A percentile compares a stretch with the other conserved stretches of the same genome.
Evolutionary conservation across 2,888 invertebrate species (phyloP).

Genomic region (Orthonychiurus folsomi): DNA sequence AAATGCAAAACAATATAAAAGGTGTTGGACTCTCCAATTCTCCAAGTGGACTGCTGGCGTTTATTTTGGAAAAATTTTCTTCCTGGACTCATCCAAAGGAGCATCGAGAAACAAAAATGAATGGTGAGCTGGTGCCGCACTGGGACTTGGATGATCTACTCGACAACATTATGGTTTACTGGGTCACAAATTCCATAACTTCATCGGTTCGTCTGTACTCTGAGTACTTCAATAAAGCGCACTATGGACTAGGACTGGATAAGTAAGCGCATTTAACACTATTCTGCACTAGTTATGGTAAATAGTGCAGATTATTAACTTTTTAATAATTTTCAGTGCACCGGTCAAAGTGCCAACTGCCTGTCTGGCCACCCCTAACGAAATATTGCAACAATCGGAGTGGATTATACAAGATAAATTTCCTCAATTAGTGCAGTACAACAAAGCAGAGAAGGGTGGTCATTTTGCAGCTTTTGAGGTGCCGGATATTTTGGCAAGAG

Average conservation of each 20-base stretch:
- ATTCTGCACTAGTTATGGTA: not conserved
- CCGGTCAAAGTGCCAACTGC: constrained; percentile 62
- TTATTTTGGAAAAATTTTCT: constrained; percentile 51
- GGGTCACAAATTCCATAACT: constrained; percentile 47
- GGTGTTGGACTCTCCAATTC: constrained; percentile 49
- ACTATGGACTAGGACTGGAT: not conserved
- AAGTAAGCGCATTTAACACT: not conserved
- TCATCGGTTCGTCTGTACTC: constrained; percentile 48
- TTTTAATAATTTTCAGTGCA: constrained; percentile 49
- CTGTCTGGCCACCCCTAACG: constrained; percentile 64
- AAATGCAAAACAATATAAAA: constrained; percentile 31
- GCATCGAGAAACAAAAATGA: constrained; percentile 47
- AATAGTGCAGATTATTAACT: not conserved
- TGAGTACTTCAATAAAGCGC: constrained; percentile 41
- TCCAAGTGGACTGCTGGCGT: constrained; percentile 50
- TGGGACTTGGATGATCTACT: constrained; percentile 58
- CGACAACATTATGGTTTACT: constrained; percentile 52
- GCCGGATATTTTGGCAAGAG: constrained; percentile 60
- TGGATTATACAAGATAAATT: constrained; percentile 54
- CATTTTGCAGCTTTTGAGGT: constrained; percentile 79
- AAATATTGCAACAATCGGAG: constrained; percentile 55
- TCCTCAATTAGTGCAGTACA: constrained; percentile 59
- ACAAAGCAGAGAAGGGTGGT: constrained; percentile 60
- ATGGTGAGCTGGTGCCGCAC: constrained; percentile 57
- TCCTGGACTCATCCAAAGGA: constrained; percentile 51